Evolutionary conservation across 1,140 invertebrate species (phyloP), one percentile per base, ranked within the genome.

Genomic region (Drosophila parabipectinata): DNA sequence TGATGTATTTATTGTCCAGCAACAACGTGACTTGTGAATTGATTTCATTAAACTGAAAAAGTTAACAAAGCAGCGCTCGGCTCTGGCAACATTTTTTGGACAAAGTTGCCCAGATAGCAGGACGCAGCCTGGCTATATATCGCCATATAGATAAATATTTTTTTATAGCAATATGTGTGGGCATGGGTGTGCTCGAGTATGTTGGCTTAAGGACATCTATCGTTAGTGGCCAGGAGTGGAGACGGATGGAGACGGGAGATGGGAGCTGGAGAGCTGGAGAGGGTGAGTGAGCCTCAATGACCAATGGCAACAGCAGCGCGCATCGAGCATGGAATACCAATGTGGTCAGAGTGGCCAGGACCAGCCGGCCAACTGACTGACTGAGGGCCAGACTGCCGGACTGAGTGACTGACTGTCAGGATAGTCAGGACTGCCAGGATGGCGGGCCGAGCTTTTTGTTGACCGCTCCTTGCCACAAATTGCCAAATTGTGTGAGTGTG

Each of bases 11-110:
- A 91, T 91, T 91, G 90, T 91, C 79, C 90, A 77, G 90, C 85
- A 83, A 83, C 90, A 90, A 91, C 90, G 90, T 91, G 90, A 91
- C 90, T 91, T 91, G 90, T 91, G 77, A 91, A 91, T 91, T 91
- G 90, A 91, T 91, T 91, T 91, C 90, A 91, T 91, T 91, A 88
- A 88, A 91, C 83, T 87, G 84, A 88, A 88, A 88, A 88, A 88
- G 83, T 88, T 88, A 83, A 87, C 83, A 87, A 87, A 87, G 76
- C 78, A 68, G 61, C 77, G 69, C 73, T 61, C 18, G 32, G 73
- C 61, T 28, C 45, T 34, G 53, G 62, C 66, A 67, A 84, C 72
- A 78, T 71, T 87, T 87, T 87, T 78, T 75, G 72, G 81, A 72
- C 82, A 75, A 77, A 64, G 67, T 80, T 77, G 53, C 52, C 56